These are phyloP conservation scores for Baryphthengus martii DNA, from an alignment of 2,113 vertebrate species.

Conservation along the genomic window DNA sequence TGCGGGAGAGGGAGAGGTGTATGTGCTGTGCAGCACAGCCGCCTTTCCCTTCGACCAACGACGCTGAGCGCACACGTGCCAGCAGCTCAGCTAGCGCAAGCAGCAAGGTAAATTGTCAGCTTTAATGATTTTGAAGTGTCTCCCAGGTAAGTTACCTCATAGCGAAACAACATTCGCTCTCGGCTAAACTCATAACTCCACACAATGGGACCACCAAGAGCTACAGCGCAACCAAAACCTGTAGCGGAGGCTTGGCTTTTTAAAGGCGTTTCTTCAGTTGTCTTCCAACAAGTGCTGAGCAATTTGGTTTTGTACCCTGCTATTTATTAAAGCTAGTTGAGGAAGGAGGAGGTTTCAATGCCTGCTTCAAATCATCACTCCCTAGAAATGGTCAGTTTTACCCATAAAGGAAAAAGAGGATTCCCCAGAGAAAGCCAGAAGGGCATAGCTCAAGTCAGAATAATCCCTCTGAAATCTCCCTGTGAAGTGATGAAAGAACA, in stretches of 20 bases:
- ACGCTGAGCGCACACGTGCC: neutral
- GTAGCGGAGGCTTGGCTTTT: neutral
- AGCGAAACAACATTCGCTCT: neutral
- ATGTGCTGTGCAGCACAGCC: neutral
- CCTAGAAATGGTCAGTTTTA: constrained; percentile 22
- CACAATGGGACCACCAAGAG: neutral
- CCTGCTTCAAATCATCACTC: constrained; percentile 33
- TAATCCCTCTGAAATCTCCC: neutral
- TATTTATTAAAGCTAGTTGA: constrained; percentile 24
- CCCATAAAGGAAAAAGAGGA: constrained; percentile 14
- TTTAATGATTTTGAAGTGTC: neutral
- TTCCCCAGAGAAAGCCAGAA: neutral
- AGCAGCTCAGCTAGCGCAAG: neutral
- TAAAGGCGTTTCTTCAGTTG: constrained; percentile 6
- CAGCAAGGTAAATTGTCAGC: neutral
- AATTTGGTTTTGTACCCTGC: constrained; percentile 32
- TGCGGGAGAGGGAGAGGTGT: neutral
- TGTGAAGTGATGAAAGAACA: neutral
- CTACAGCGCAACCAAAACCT: neutral
- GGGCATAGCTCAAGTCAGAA: neutral
- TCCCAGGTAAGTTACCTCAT: neutral
- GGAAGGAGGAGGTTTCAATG: neutral
- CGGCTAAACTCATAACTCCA: neutral
- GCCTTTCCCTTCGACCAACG: fast-evolving
- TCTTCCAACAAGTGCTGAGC: constrained; percentile 35